Evolutionary conservation across 2,797 vertebrate genomes (phyloP).

Genomic region (Parambassis ranga): DNA sequence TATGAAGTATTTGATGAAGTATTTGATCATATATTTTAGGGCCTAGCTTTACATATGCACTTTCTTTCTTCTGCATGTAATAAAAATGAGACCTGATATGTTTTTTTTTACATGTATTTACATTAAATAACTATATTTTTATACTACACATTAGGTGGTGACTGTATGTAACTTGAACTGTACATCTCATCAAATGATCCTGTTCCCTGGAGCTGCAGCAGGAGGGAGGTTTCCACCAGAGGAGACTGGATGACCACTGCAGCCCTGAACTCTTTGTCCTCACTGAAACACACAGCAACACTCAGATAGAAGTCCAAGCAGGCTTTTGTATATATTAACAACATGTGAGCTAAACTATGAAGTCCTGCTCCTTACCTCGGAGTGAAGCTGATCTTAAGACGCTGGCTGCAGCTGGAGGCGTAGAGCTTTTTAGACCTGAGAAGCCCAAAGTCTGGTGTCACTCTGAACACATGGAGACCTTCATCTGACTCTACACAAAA

Average conservation of each 20-base stretch:
- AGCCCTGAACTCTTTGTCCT: constrained; percentile 69
- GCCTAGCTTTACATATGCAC: neutral
- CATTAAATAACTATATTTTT: neutral
- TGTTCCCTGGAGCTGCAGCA: constrained; percentile 74
- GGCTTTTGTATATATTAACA: neutral
- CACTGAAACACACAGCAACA: constrained; percentile 69
- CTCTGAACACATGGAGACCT: constrained; percentile 69
- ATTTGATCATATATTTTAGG: too few species aligned
- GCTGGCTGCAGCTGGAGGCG: constrained; percentile 47
- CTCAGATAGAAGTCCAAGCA: neutral
- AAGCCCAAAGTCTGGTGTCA: constrained; percentile 81
- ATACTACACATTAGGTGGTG: neutral
- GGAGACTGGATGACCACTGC: constrained; percentile 76
- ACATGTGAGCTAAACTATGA: neutral
- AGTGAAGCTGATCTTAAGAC: constrained; percentile 86
- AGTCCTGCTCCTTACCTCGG: constrained; percentile 86
- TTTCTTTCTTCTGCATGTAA: neutral
- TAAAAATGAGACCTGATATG: neutral
- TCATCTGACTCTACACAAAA: constrained; percentile 47
- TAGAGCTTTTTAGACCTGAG: constrained; percentile 68
- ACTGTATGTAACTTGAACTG: neutral
- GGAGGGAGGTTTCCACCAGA: constrained; percentile 80
- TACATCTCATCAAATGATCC: constrained; percentile 77
- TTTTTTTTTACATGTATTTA: constrained; percentile 19
- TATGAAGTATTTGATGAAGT: too few species aligned